These are phyloP conservation scores for Sus cebifrons DNA, from an alignment of 2,797 vertebrate genomes.

Conservation along the genomic window DNA sequence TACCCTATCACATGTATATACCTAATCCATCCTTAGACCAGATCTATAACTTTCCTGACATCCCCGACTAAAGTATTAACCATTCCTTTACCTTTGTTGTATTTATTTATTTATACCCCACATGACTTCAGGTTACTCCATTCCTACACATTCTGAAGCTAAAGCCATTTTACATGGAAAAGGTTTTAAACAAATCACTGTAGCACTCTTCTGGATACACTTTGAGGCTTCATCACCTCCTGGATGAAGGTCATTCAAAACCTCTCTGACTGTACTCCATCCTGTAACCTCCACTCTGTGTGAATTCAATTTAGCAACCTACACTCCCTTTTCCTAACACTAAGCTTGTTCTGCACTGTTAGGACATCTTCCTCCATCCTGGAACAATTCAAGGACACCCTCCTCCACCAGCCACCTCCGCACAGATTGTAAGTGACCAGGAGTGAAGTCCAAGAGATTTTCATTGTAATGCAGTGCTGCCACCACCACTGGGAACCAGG, in stretches of 20 bases:
- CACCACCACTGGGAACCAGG: neutral
- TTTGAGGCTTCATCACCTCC: neutral
- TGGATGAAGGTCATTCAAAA: neutral
- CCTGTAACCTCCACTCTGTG: neutral
- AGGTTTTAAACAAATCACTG: neutral
- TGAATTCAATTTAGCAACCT: neutral
- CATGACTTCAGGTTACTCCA: neutral
- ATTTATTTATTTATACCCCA: neutral
- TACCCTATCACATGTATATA: neutral
- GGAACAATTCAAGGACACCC: neutral
- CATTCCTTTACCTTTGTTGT: conserved; percentile 35
- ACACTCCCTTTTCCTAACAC: neutral
- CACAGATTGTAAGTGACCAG: conserved; percentile 15
- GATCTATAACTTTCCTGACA: neutral
- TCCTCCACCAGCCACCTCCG: neutral
- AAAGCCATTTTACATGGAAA: conserved; percentile 9
- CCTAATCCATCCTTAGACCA: neutral
- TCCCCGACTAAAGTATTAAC: neutral
- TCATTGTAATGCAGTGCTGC: neutral
- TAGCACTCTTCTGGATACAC: neutral
- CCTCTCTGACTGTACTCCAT: neutral
- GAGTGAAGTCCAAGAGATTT: neutral
- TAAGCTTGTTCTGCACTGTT: neutral
- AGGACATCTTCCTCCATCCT: neutral
- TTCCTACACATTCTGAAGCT: neutral